phyloP scores from a whole-genome alignment of 2,797 vertebrate genomes.

The Alosa sapidissima region DNA sequence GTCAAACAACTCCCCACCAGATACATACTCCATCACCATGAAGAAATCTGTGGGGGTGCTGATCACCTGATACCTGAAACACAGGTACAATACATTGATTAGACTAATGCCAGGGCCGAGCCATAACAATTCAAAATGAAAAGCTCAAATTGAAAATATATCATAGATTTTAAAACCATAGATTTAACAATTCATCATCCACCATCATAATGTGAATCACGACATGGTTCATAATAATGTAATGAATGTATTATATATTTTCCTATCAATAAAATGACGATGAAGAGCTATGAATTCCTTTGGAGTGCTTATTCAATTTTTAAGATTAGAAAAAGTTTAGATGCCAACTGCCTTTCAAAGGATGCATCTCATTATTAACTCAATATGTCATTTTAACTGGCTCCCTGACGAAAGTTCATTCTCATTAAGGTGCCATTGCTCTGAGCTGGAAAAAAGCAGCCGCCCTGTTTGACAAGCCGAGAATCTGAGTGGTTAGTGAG shows the following conservation, averaged over 20 bases:
- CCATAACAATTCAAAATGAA: not conserved
- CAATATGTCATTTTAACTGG: not conserved
- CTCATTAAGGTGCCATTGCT: not conserved
- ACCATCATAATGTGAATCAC: not conserved
- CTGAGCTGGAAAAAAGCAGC: not conserved
- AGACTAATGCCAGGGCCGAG: not conserved
- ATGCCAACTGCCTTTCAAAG: not conserved
- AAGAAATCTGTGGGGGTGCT: conserved; percentile 98
- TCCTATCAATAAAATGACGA: not conserved
- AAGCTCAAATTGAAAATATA: not conserved
- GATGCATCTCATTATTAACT: not conserved
- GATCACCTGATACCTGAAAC: conserved; percentile 93
- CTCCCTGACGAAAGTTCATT: too few relatives aligned
- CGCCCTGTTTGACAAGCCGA: not conserved
- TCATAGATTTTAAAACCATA: too few relatives aligned
- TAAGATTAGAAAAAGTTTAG: not conserved
- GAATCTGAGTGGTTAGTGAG: not conserved
- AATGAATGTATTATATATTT: not conserved
- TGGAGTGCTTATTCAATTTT: not conserved
- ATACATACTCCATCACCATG: conserved; percentile 99
- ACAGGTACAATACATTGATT: not conserved
- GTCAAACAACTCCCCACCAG: conserved; percentile 96
- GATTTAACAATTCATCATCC: not conserved
- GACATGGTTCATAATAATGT: not conserved
- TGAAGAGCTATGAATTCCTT: not conserved